Evolutionary conservation across 2,797 vertebrate genomes (phyloP).

Genomic region (Enteromius viviparus): DNA sequence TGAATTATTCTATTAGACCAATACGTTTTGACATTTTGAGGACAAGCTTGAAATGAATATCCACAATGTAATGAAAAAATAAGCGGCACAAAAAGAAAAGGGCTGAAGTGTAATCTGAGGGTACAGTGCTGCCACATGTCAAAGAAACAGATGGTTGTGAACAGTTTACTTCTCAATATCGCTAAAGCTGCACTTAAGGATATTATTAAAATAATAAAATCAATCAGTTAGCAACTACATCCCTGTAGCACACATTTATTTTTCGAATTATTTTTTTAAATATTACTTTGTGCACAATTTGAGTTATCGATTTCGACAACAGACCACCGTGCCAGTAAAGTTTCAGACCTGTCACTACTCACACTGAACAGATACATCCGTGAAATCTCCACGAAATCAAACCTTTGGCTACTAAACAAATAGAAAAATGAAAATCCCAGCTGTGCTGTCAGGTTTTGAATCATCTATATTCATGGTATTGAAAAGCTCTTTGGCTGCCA

Average conservation of each 20-base stretch:
- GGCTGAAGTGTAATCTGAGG: conserved; percentile 9
- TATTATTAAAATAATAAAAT: neutral
- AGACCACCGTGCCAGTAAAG: conserved; percentile 14
- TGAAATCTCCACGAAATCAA: conserved; percentile 26
- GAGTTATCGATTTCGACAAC: conserved; percentile 31
- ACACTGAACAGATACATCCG: conserved; percentile 34
- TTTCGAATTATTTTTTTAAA: neutral
- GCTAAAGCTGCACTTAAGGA: neutral
- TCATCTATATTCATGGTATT: conserved; percentile 46
- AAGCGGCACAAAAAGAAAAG: neutral
- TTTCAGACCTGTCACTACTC: conserved; percentile 43
- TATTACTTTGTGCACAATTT: neutral
- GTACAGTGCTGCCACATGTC: neutral
- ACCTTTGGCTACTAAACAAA: conserved; percentile 33
- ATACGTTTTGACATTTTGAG: conserved; percentile 29
- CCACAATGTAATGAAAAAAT: conserved; percentile 20
- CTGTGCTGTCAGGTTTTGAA: conserved; percentile 50
- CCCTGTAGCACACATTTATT: neutral
- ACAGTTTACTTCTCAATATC: neutral
- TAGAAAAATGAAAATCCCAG: conserved; percentile 44
- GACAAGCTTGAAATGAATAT: conserved; percentile 30
- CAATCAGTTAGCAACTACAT: conserved; percentile 1
- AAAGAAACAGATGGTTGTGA: conserved; percentile 12
- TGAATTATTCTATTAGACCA: neutral
- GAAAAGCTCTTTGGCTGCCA: conserved; percentile 52